Conservation (phyloP, 2,797 vertebrate species). For the Delichon dasypus region DNA sequence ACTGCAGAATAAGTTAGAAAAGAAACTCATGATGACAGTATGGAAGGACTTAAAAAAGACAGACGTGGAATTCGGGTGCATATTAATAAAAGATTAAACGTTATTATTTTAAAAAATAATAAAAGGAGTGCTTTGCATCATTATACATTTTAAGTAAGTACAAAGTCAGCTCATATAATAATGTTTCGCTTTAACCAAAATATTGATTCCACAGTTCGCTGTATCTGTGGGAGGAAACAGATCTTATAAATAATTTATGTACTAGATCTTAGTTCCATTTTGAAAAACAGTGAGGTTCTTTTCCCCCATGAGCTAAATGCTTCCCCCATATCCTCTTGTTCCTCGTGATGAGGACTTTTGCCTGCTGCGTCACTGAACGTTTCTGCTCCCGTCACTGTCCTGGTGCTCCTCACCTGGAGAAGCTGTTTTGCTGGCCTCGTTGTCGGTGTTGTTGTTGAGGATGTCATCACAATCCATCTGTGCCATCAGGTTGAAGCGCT, state of each 20-base stretch:
- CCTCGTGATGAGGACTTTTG: background rate
- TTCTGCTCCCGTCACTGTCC: conserved; percentile 3
- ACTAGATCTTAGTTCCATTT: conserved; percentile 13
- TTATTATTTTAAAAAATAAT: conserved; percentile 63
- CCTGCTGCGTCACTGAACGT: background rate
- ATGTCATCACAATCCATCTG: conserved; percentile 72
- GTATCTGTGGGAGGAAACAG: conserved; percentile 25
- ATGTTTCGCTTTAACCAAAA: conserved; percentile 39
- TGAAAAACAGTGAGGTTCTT: background rate
- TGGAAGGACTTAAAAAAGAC: background rate
- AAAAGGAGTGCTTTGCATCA: conserved; percentile 50
- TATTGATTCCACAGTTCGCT: conserved; percentile 34
- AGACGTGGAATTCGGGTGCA: background rate
- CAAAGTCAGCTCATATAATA: conserved; percentile 54
- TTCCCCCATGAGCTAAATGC: background rate
- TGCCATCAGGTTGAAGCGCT: conserved; percentile 82
- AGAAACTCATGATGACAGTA: background rate
- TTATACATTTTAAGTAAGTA: conserved; percentile 47
- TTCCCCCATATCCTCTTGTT: background rate
- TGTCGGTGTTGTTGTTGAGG: conserved; percentile 68
- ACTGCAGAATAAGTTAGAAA: background rate
- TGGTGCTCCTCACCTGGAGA: conserved; percentile 22
- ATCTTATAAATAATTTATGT: conserved; percentile 54
- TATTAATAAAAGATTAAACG: conserved; percentile 61
- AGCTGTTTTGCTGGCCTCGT: conserved; percentile 60